Percentiles rank a stretch among this genome's conserved stretches.
Evolutionary conservation across 1,140 invertebrate genomes (phyloP).

Genomic region (Aphelenchoides fujianensis): DNA sequence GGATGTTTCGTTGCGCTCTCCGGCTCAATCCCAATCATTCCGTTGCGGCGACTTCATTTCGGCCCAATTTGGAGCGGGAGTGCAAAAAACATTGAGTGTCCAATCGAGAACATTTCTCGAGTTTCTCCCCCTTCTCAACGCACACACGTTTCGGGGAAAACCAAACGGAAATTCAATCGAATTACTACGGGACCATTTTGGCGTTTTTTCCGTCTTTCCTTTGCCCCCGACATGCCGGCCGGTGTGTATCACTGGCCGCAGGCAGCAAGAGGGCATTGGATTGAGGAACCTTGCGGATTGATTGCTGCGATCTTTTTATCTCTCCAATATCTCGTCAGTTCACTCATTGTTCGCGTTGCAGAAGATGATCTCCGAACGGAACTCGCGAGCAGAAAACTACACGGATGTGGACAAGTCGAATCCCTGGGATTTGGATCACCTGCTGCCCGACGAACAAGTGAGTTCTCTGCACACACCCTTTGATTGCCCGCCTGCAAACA

Average conservation of each 20-base stretch:
- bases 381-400: background rate
- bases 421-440: conserved; percentile 37
- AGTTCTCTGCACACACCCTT: background rate
- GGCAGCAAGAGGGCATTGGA: no score
- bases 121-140: no score
- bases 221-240: no score
- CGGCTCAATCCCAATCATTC: no score
- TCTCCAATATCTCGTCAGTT: background rate
- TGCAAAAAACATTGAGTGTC: no score
- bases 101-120: no score
- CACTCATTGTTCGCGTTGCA: background rate
- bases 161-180: background rate
- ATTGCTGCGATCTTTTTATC: background rate
- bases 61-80: no score
- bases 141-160: no score
- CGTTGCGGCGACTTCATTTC: no score
- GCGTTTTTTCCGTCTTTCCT: background rate
- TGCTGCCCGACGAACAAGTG: conserved; percentile 40
- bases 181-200: background rate
- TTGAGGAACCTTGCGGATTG: background rate
- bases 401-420: conserved; percentile 14
- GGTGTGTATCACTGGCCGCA: no score
- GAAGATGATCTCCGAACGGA: conserved; percentile 10
- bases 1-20: no score
- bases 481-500: background rate